Base-by-base conservation (phyloP, 2,113 vertebrate species). In the Catagonus wagneri region DNA sequence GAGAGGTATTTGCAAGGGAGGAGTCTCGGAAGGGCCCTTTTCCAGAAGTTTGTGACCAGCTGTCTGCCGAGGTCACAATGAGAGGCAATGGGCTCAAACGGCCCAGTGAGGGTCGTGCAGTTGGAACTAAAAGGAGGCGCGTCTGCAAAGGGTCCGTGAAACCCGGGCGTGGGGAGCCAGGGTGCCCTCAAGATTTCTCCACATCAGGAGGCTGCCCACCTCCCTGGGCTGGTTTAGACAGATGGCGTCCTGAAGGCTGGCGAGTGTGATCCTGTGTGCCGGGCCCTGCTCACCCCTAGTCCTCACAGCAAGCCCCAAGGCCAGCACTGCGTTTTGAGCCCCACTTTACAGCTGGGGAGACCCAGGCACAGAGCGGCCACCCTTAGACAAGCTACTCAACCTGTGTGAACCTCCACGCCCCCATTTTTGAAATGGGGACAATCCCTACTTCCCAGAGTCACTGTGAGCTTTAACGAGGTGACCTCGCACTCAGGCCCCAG, bases 11-110 rank as follows among this genome's bases (percentile, higher is more conserved):
- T 95, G 71, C 86, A 61, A 95, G 92, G 83, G 87, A 89, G 39
- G 88, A 94, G 93, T 96, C 87, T 94, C 4, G 0, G 7, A 63
- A 87, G 96, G 97, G 96, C 87, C 36, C 36, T 91, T 76, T 89
- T 94, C 95, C 90, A 92, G 89, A 81, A 14, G 78, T 96, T 91
- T 89, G 85, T 76, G 93, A 94, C 94, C 97, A 96, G 94, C 97
- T 93, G 84, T 90, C 85, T 83, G 69, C 95, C 96, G 85, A 96
- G 86, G 86, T 96, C 97, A 95, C 92, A 75, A 50, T 56, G 25
- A 87, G 78, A 92, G 52, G 19, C 95, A 95, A 69, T 5, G 20
- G 92, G 52, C 95, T 94, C 39, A 14, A 19, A 16, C 65, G 29
- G n/a, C 66, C 79, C 69, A 11, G 39, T 6, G 13, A 84, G 71